Conservation (phyloP, 1,140 invertebrate species). For the Cotesia vestalis region DNA sequence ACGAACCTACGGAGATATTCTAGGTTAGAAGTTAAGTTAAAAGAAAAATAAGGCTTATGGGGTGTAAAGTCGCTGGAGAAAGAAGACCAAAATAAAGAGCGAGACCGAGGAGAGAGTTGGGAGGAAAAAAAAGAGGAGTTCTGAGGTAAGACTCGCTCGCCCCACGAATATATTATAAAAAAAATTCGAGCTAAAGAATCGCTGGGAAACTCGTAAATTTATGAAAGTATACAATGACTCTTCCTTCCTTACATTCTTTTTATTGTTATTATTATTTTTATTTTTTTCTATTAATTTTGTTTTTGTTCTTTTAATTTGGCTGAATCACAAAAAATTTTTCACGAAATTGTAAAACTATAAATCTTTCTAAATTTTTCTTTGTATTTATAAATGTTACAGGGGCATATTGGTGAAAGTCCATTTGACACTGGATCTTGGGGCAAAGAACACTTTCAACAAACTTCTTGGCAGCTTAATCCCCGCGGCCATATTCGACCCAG, state of each 20-base stretch:
- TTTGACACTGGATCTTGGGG: conserved; percentile 65
- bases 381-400: conserved; percentile 50
- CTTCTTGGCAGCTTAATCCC: conserved; percentile 64
- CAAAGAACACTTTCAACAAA: conserved; percentile 64
- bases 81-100: conserved; percentile 31
- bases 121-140: conserved; percentile 16
- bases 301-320: not conserved
- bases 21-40: conserved; percentile 65
- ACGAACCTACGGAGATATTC: conserved; percentile 60
- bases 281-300: not conserved
- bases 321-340: not conserved
- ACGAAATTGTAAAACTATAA: not conserved
- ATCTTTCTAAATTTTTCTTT: not conserved
- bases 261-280: not conserved
- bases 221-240: conserved; percentile 23
- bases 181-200: conserved; percentile 40
- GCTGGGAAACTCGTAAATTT: conserved; percentile 35
- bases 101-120: not conserved
- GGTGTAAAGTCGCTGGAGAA: conserved; percentile 58
- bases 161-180: conserved; percentile 54
- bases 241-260: conserved; percentile 15
- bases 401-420: conserved; percentile 64
- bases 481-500: conserved; percentile 60
- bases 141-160: conserved; percentile 29
- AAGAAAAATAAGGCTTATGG: conserved; percentile 67